Evolutionary conservation across 2,797 vertebrate genomes (phyloP).

Genomic region (Ambastaia sidthimunki): DNA sequence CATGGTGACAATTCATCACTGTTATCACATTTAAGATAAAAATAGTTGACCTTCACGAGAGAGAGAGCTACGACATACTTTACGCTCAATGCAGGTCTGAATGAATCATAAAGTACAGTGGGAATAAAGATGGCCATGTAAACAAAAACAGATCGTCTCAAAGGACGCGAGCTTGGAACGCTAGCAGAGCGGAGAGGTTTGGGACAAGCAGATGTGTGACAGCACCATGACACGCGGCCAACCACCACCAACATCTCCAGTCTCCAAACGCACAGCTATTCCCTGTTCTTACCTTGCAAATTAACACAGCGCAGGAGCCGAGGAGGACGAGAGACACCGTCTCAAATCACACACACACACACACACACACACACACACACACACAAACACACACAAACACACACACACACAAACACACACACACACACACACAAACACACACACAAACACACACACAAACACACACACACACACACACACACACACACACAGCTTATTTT

Average conservation of each 20-base stretch:
- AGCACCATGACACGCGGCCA: constrained; percentile 28
- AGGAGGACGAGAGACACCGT: background rate
- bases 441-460: too few relatives aligned
- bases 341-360: constrained; percentile 19
- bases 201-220: constrained; percentile 31
- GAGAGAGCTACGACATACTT: background rate
- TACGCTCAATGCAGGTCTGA: background rate
- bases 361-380: constrained; percentile 21
- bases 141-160: constrained; percentile 8
- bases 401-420: constrained; percentile 21
- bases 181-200: constrained; percentile 6
- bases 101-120: background rate
- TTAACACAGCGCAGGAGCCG: constrained; percentile 39
- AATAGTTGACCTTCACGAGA: background rate
- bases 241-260: constrained; percentile 37
- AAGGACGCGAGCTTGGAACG: constrained; percentile 18
- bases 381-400: too few relatives aligned
- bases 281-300: constrained; percentile 35
- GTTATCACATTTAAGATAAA: background rate
- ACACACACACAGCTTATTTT: constrained; percentile 28
- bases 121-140: background rate
- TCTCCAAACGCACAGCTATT: constrained; percentile 38
- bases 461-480: constrained; percentile 20
- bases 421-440: constrained; percentile 22
- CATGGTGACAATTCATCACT: background rate